phyloP scores from a whole-genome alignment of 2,797 vertebrate species.

The Sebastes taczanowskii region DNA sequence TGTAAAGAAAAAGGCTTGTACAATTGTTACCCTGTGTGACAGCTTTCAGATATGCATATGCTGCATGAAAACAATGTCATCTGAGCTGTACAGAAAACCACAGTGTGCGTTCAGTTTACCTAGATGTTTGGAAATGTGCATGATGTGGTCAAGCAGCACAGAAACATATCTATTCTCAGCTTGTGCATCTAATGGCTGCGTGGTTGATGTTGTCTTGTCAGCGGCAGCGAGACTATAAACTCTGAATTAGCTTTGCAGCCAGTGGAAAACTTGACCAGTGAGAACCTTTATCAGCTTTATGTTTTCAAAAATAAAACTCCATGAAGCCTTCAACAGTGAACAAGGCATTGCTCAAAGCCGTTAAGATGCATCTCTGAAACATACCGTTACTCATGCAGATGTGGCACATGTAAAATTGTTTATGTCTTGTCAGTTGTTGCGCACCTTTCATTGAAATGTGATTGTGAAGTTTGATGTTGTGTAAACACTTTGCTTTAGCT shows the following conservation, averaged over 20 bases:
- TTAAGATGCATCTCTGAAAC: conserved; percentile 20
- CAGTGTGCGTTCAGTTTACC: conserved; percentile 21
- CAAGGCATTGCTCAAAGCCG: not conserved
- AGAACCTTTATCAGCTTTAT: not conserved
- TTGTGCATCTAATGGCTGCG: conserved; percentile 24
- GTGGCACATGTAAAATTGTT: conserved; percentile 48
- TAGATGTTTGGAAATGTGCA: conserved; percentile 32
- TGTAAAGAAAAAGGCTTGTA: conserved; percentile 7
- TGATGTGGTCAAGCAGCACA: conserved; percentile 25
- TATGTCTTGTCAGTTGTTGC: conserved; percentile 38
- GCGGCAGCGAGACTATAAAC: conserved; percentile 5
- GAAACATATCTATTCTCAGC: not conserved
- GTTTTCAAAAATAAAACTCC: conserved; percentile 15
- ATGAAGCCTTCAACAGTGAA: conserved; percentile 5
- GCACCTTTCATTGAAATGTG: conserved; percentile 47
- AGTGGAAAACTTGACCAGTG: not conserved
- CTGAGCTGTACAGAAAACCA: conserved; percentile 30
- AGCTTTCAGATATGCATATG: conserved; percentile 27
- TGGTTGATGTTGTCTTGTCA: conserved; percentile 24
- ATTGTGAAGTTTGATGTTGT: conserved; percentile 53
- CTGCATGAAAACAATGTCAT: conserved; percentile 28
- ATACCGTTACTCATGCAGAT: conserved; percentile 1
- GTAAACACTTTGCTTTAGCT: conserved; percentile 3
- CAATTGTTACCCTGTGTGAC: not conserved
- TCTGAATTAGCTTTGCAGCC: not conserved